A percentile compares a stretch with the other conserved stretches of the same genome.
phyloP scores from a whole-genome alignment of 2,888 invertebrate species.

The Allolobophora icterica region DNA sequence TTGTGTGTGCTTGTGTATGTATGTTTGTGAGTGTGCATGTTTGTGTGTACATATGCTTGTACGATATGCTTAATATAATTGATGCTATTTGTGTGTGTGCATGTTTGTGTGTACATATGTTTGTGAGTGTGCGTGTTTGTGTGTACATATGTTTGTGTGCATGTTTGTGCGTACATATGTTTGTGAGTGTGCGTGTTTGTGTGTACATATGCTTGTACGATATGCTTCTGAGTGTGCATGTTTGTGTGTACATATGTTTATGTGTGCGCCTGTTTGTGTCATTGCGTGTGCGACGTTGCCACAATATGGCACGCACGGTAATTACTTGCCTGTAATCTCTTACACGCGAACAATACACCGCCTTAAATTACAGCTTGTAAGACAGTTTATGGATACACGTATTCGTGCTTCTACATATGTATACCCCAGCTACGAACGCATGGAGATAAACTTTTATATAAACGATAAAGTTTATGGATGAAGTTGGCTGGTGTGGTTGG shows the following conservation, averaged over 20 bases:
- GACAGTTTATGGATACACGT: neutral
- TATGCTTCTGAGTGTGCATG: neutral
- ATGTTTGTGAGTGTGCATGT: too few relatives aligned
- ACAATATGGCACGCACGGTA: neutral
- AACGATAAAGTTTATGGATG: neutral
- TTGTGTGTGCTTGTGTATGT: too few relatives aligned
- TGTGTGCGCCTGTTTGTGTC: neutral
- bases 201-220: neutral
- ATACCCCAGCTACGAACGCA: neutral
- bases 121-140: too few relatives aligned
- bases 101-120: too few relatives aligned
- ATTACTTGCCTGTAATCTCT: conserved; percentile 1
- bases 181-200: neutral
- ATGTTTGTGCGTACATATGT: too few relatives aligned
- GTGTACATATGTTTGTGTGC: too few relatives aligned
- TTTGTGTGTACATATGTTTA: neutral
- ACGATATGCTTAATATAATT: too few relatives aligned
- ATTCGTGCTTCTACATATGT: neutral
- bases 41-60: too few relatives aligned
- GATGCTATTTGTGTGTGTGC: too few relatives aligned
- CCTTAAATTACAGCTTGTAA: neutral
- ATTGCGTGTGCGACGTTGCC: too few relatives aligned
- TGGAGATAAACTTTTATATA: neutral
- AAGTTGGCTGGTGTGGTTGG: neutral
- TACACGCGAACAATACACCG: neutral